Base-by-base conservation (phyloP, 2,797 vertebrate genomes). In the Tenualosa thibaudeaui region DNA sequence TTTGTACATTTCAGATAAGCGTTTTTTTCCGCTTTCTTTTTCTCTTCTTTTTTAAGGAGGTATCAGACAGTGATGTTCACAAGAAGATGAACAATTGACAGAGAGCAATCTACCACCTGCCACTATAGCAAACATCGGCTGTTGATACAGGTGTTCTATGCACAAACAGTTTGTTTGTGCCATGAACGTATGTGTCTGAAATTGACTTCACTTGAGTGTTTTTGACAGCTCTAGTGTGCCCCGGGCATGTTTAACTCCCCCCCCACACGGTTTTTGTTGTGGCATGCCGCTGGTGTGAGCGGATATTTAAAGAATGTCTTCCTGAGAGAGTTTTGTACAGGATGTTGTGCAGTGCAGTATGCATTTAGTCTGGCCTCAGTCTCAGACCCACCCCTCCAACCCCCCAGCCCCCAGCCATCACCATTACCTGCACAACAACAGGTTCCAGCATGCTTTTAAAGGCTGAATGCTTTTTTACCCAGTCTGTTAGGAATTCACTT, bases 221-320 rank as follows among this genome's bases (percentile, higher is more conserved):
- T 78, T 15, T 46, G 71, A 78, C 71, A 78, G 71, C 71, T 22
- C 37, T 78, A 46, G 43, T 40, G 6, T 46, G 71, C 71, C n/a
- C 19, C 22, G 1, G 68, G 68, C 68, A 43, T 78, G 71, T 78
- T 78, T 78, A 78, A 17, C 40, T 46, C 4, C 68, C 22, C 31
- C 31, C 31, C 31, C 31, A 31, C 22, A 2, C 58, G 2, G 58
- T 24, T 46, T 46, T 3, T 78, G 71, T 78, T 46, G 71, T 46
- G 40, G 71, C 71, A 46, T 9, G 71, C 71, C 46, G 8, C 40
- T 78, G 17, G 37, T 8, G 40, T 19, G 37, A 46, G 40, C 22
- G 37, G 40, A 22, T 78, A 78, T 78, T 46, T 78, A 15, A 78
- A 78, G 71, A 78, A 78, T 78, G 71, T 78, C 19, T 78, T 1